Evolutionary conservation across 2,888 invertebrate genomes (phyloP), one percentile per base, ranked within the genome.

Genomic region (Mesopsocus fuscifrons): DNA sequence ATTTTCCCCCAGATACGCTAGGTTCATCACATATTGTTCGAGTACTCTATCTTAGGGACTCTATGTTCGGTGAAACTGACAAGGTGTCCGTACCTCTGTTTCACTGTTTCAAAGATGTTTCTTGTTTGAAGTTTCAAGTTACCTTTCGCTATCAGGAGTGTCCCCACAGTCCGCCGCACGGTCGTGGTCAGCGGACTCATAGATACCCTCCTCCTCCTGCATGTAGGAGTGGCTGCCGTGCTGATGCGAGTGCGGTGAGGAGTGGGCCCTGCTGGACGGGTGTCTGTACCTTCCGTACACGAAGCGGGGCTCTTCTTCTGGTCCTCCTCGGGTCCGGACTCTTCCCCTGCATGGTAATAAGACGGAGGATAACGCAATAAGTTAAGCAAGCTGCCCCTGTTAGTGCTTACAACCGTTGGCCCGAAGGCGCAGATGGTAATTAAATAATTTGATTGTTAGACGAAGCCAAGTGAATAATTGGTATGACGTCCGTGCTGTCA

Each of bases 111-210:
- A n/a, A n/a, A n/a, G n/a, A n/a, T n/a, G n/a, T n/a, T n/a, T n/a
- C n/a, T n/a, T n/a, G n/a, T n/a, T n/a, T n/a, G n/a, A n/a, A n/a
- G n/a, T n/a, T n/a, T n/a, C n/a, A n/a, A 26, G 11, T 69, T 72
- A 85, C 85, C 85, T 85, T 71, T 82, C 85, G 64, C 83, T 83
- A 62, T 85, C 84, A 53, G 83, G 83, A 50, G 80, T 81, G 65
- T 84, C 83, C 49, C 79, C 74, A 57, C 78, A 76, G 43, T 48
- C 47, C 22, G 54, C 59, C 47, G 62, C 76, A 76, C 54, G 66
- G 55, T 75, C 75, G 58, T 74, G 75, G 59, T 78, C 78, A 52
- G 85, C 85, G 56, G 80, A 82, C 67, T 84, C 85, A 63, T 85
- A 85, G 56, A 85, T 78, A 59, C 82, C 80, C 63, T 85, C 85